Evolutionary conservation across 2,113 vertebrate genomes (phyloP), one percentile per base, ranked within the genome.

Genomic region (Crotalus helleri): DNA sequence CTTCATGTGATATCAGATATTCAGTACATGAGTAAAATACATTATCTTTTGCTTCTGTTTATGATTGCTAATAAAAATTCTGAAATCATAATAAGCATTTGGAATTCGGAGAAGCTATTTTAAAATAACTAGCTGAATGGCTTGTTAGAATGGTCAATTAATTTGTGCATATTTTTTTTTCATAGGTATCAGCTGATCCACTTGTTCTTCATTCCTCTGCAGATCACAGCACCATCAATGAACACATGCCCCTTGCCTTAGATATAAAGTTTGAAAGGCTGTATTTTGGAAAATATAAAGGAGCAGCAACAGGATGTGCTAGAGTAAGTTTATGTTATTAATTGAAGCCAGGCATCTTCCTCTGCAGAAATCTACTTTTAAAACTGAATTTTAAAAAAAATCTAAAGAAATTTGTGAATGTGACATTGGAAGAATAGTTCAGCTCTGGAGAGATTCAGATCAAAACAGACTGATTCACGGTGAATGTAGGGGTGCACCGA

Each of bases 281-380:
- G 4, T 97, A 98, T 93, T 96, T 98, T 93, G 98, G 98, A 91
- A 98, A 95, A 95, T 97, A 94, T 90, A 97, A 97, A 93, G 97
- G 97, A 94, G 86, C 93, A 92, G 95, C 98, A 94, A 96, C 94
- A 91, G 97, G 97, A 93, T 97, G 90, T 94, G 96, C 96, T 92
- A 97, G 85, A 91, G 98, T 98, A 98, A 97, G 97, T 97, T 29
- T 94, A 0, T 91, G 3, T 59, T 13, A 85, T 17, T 93, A 3
- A 55, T 39, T 90, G 69, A 90, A 7, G 33, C 17, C 3, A 81
- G 74, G 33, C 5, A 81, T 44, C n/a, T 21, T 81, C 17, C 33
- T 81, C 17, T 81, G 33, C 33, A 39, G 33, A 81, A 81, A 81
- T 81, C 17, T 26, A 17, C 1, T 15, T 85, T 85, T 44, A 24